Conservation (phyloP, 2,888 invertebrate genomes). For the Papilio gigon region DNA sequence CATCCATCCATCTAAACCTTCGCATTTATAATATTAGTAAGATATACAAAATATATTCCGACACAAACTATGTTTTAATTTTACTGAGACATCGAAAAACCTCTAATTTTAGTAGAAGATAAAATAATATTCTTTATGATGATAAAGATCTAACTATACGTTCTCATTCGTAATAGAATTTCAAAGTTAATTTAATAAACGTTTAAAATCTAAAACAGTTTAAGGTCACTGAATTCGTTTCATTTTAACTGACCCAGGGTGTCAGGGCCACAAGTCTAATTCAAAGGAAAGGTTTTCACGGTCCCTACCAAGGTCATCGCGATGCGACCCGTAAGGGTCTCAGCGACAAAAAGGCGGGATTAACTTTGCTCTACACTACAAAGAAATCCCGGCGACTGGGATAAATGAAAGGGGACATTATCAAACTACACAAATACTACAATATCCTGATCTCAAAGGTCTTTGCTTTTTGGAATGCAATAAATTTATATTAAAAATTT, state of each 20-base stretch:
- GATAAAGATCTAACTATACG: too few species aligned
- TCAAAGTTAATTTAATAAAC: not conserved
- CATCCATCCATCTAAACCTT: too few species aligned
- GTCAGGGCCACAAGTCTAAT: constrained; percentile 13
- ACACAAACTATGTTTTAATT: too few species aligned
- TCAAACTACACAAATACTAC: not conserved
- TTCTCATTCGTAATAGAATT: too few species aligned
- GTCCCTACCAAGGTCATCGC: constrained; percentile 20
- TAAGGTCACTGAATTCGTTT: constrained; percentile 28
- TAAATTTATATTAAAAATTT: not conserved
- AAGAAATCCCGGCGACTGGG: constrained; percentile 19
- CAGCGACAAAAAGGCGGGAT: constrained; percentile 28
- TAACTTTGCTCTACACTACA: constrained; percentile 20
- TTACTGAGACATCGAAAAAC: too few species aligned
- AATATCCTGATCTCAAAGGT: not conserved
- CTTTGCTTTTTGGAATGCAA: not conserved
- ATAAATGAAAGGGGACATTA: not conserved
- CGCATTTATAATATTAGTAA: too few species aligned
- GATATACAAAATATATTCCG: too few species aligned
- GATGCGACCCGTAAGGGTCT: constrained; percentile 24
- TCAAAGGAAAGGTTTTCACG: constrained; percentile 21
- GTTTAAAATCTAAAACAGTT: constrained; percentile 21
- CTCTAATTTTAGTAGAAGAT: too few species aligned
- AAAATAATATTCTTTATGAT: too few species aligned
- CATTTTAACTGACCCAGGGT: constrained; percentile 25